phyloP scores from a whole-genome alignment of 1,140 invertebrate species.

The Bombus ignitus region DNA sequence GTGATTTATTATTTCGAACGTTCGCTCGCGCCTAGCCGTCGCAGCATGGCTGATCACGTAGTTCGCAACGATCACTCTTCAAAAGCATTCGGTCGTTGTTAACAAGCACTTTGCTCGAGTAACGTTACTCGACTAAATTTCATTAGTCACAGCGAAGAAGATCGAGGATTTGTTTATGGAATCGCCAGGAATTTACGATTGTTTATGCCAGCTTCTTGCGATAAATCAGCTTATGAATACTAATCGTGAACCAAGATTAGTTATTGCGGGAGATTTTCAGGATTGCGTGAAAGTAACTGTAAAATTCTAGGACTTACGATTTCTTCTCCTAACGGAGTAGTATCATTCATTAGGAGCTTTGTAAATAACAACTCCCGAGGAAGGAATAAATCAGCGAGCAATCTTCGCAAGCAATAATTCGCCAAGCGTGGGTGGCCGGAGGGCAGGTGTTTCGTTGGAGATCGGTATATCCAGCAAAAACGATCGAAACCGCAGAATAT shows the following conservation, averaged over 20 bases:
- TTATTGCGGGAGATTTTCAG: no score
- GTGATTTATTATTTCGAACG: slow-evolving; percentile 55
- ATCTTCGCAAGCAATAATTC: background rate
- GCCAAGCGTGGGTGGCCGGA: background rate
- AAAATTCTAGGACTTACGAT: background rate
- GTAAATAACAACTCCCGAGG: background rate
- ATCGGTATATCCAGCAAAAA: slow-evolving; percentile 2
- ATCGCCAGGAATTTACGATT: background rate
- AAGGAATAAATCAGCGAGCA: background rate
- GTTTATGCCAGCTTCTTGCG: background rate
- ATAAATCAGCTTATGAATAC: background rate
- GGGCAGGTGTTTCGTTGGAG: background rate
- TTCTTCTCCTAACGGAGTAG: background rate
- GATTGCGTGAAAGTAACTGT: background rate
- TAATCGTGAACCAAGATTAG: no score
- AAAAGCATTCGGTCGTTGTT: background rate
- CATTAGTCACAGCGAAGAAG: background rate
- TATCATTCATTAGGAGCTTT: background rate
- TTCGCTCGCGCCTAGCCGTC: background rate
- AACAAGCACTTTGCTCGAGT: slow-evolving; percentile 5
- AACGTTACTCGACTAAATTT: background rate
- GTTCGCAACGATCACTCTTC: background rate
- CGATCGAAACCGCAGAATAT: slow-evolving; percentile 48
- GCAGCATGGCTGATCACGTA: background rate
- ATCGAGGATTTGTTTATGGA: background rate